A percentile compares a stretch with the other conserved stretches of the same genome.
Conservation (phyloP, 2,797 vertebrate species). For the Rhabdophis nuchalis region DNA sequence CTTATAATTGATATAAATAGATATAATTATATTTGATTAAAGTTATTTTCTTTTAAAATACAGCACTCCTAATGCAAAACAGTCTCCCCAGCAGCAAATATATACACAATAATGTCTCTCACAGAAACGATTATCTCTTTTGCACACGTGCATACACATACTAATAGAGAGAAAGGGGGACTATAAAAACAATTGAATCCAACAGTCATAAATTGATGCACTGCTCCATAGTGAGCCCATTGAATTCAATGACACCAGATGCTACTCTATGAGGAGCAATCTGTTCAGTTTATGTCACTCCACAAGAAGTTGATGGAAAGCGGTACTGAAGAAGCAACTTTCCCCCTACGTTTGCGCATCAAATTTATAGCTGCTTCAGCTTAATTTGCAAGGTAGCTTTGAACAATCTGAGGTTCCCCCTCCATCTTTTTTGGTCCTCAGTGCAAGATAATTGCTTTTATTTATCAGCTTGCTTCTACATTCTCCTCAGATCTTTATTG, state of each 20-base stretch:
- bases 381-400: neutral
- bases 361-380: neutral
- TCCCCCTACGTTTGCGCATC: neutral
- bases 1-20: neutral
- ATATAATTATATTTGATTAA: neutral
- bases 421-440: neutral
- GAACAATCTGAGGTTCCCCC: neutral
- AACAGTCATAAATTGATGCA: neutral
- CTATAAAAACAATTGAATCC: neutral
- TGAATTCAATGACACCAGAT: neutral
- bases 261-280: neutral
- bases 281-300: neutral
- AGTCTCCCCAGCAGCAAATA: neutral
- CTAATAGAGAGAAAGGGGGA: neutral
- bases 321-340: neutral
- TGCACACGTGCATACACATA: neutral
- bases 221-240: neutral
- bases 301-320: neutral
- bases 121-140: neutral
- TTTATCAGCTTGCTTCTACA: neutral
- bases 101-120: neutral
- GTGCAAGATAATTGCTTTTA: neutral
- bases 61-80: neutral
- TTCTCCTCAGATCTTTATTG: neutral
- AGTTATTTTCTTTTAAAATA: neutral